Evolutionary conservation across 2,797 vertebrate genomes (phyloP), one percentile per base, ranked within the genome.

Genomic region (Ficedula albicollis): DNA sequence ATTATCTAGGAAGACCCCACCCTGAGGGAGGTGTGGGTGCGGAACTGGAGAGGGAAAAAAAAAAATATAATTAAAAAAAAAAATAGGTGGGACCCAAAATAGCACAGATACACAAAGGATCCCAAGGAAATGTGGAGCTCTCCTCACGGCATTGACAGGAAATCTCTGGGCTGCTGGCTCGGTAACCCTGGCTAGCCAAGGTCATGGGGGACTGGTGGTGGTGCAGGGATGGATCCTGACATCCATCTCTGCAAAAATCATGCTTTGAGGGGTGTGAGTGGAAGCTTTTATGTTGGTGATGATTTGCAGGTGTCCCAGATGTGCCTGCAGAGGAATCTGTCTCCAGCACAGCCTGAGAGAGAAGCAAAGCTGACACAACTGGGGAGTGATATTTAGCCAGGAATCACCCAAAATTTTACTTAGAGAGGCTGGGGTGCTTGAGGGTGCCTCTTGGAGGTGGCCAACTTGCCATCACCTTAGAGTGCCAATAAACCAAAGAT

Each of bases 121-220:
- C 27, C 56, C 93, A 85, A 93, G 95, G 96, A 96, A 97, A 88
- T 9, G 48, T 38, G 51, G 60, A 94, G 79, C 38, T 60, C 89
- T 96, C 79, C 72, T 88, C 13, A 6, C 5, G 2, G 62, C 21
- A 1, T 43, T 59, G 18, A 77, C 90, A 94, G 94, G 95, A 96
- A 95, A 86, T 49, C 69, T 85, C 87, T 0, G 0, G 82, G 87
- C 82, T 89, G 62, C 87, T 84, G 91, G 84, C 52, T 91, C 3
- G 0, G 36, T 89, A 79, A 94, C 91, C 86, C 20, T 0, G 0
- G 54, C 68, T 59, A 44, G 87, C 19, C 49, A 27, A 84, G 95
- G 94, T 96, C 92, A 52, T 8, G 23, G 63, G 58, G 60, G 62
- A 55, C 48, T 46, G 46, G 3, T 19, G 0, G 0, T 4, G 2